These are phyloP conservation scores for Himalopsyche japonica DNA, from an alignment of 2,888 invertebrate genomes.

Conservation along the genomic window DNA sequence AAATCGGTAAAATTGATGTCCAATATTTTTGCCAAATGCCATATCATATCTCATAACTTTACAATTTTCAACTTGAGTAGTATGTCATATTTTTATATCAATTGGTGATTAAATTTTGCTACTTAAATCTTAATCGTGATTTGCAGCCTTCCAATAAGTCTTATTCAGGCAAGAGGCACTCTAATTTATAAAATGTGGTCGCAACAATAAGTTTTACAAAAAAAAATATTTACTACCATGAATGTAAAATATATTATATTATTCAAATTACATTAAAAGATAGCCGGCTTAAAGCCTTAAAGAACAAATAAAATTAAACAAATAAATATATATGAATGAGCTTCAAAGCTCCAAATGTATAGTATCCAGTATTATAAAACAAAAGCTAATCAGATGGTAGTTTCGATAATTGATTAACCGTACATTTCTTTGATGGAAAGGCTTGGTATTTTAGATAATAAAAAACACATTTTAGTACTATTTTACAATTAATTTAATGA, in stretches of 20 bases:
- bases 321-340: no score
- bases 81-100: conserved; percentile 41
- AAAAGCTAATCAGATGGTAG: no score
- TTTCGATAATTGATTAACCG: no score
- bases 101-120: conserved; percentile 48
- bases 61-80: conserved; percentile 58
- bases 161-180: conserved; percentile 67
- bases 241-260: not conserved
- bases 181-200: conserved; percentile 65
- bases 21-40: conserved; percentile 42
- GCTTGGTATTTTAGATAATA: no score
- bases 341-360: no score
- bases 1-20: not conserved
- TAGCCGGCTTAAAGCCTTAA: no score
- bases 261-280: not conserved
- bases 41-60: conserved; percentile 61
- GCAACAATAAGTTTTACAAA: conserved; percentile 45
- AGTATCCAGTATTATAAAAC: no score
- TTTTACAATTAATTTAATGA: no score
- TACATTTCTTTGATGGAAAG: no score
- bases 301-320: no score
- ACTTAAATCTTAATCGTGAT: conserved; percentile 57
- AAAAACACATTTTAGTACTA: no score
- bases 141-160: conserved; percentile 65
- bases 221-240: not conserved